Evolutionary conservation across 2,797 vertebrate genomes (phyloP).

Genomic region (Octomys mimax): DNA sequence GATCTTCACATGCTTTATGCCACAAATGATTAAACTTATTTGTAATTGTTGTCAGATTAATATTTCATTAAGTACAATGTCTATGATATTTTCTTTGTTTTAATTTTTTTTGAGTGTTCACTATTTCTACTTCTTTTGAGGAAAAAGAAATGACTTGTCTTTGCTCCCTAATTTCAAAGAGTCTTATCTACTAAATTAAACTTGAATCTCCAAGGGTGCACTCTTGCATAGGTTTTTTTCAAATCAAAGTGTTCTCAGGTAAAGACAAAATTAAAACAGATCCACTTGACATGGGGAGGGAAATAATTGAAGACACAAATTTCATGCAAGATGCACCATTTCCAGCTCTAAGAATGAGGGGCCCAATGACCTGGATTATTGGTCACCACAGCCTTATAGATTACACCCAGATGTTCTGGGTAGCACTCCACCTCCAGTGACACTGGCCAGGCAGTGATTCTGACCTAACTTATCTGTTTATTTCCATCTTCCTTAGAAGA

Average conservation of each 20-base stretch:
- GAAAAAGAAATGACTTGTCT: background rate
- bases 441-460: accelerated
- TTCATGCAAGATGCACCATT: background rate
- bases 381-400: background rate
- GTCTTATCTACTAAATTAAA: background rate
- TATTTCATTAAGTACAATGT: background rate
- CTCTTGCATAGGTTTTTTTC: background rate
- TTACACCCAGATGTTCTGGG: background rate
- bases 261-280: background rate
- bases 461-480: background rate
- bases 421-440: background rate
- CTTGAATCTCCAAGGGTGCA: slow-evolving; percentile 16
- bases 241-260: slow-evolving; percentile 7
- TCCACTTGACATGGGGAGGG: background rate
- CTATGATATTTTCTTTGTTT: background rate
- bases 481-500: background rate
- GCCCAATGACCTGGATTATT: background rate
- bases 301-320: background rate
- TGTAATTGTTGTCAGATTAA: slow-evolving; percentile 23
- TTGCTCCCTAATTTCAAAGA: background rate
- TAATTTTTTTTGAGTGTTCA: background rate
- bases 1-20: background rate
- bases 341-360: background rate
- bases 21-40: background rate
- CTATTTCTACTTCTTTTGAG: background rate